Base-by-base conservation (phyloP, 2,113 vertebrate species). In the Lagenorhynchus albirostris region DNA sequence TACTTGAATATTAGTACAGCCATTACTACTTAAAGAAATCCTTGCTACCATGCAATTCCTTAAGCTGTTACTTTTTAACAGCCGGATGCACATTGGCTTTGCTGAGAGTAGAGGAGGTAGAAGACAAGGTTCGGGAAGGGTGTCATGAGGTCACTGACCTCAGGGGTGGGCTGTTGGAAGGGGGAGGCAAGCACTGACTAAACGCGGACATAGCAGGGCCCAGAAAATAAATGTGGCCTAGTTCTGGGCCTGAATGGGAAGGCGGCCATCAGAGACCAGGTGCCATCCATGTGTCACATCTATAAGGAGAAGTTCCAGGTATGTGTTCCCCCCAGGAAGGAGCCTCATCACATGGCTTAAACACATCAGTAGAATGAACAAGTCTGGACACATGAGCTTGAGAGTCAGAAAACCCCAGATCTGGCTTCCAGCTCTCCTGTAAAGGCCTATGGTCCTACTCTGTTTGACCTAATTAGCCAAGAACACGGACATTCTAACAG, bases 201-300 rank as follows among this genome's bases (percentile, higher is more conserved):
- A 18, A 12, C 0, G 13, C 18, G 38, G 33, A 15, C 18, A 4
- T 0, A 21, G 15, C 25, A 62, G 10, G 44, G 5, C 25, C 12
- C 1, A 6, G 87, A n/a, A 81, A 50, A 50, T 0, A 33, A 63
- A 60, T 1, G 13, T 0, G 1, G 53, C 14, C 83, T 21, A 25
- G 36, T 7, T 44, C 12, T 20, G 62, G 70, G 79, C 17, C 23
- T 76, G 26, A 68, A 10, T 2, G 25, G 15, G 47, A 79, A 60
- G 60, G 62, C 0, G 3, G 76, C 62, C 50, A 5, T 3, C 31
- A 23, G 80, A 77, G 38, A 21, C 17, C 8, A 38, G 91, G 80
- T 0, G 2, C 60, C 29, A 25, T 4, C 15, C 14, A 15, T 1
- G 4, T 18, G 60, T 6, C 0, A 1, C 3, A 8, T 4, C 33